These are phyloP conservation scores for Zonitis immaculata DNA, from an alignment of 2,888 invertebrate genomes.

Conservation along the genomic window DNA sequence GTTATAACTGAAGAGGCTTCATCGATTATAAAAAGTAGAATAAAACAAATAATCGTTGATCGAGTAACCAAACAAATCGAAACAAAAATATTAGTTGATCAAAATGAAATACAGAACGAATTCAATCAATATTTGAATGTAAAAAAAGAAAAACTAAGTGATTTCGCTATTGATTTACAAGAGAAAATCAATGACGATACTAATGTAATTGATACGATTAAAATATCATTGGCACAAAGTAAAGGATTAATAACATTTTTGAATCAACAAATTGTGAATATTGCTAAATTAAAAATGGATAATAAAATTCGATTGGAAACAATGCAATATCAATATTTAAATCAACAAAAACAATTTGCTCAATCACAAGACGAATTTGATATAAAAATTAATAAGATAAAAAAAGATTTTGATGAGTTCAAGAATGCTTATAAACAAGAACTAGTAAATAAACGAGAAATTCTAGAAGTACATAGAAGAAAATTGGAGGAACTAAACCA, in stretches of 20 bases:
- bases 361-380: not conserved
- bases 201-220: not conserved
- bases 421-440: not conserved
- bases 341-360: not conserved
- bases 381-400: not conserved
- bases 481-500: conserved; percentile 49
- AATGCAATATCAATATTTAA: not conserved
- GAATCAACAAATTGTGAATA: not conserved
- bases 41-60: not conserved
- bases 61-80: not conserved
- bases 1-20: not conserved
- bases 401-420: not conserved
- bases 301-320: not conserved
- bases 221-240: not conserved
- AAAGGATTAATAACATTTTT: not conserved
- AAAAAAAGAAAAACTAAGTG: not conserved
- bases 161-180: not conserved
- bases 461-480: conserved; percentile 62
- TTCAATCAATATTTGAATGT: not conserved
- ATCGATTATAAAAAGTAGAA: not conserved
- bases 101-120: not conserved
- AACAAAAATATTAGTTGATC: not conserved
- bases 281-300: not conserved
- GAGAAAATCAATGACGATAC: not conserved
- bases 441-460: conserved; percentile 23